phyloP scores from a whole-genome alignment of 2,113 vertebrate genomes.

The Paramisgurnus dabryanus region DNA sequence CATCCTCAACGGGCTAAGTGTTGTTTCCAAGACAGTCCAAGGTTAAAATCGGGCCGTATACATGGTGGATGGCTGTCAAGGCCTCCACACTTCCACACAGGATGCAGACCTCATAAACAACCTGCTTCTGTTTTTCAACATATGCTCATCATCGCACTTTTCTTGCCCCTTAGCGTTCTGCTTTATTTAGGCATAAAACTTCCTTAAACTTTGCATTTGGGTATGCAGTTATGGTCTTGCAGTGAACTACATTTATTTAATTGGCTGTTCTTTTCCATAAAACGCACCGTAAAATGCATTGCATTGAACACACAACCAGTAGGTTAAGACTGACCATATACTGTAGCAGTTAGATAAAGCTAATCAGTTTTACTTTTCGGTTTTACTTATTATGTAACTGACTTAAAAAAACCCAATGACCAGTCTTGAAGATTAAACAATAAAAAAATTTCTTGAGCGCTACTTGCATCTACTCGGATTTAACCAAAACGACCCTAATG shows the following conservation, averaged over 20 bases:
- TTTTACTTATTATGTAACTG: too few relatives aligned
- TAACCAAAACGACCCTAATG: conserved; percentile 20
- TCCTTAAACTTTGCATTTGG: too few relatives aligned
- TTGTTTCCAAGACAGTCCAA: conserved; percentile 69
- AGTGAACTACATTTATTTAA: too few relatives aligned
- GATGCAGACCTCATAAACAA: conserved; percentile 5
- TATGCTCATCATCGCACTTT: not conserved
- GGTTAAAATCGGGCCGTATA: conserved; percentile 76
- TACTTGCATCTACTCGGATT: not conserved
- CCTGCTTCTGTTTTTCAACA: not conserved
- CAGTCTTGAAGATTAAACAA: too few relatives aligned
- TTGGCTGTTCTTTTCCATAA: not conserved
- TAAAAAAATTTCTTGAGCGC: not conserved
- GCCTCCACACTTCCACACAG: conserved; percentile 72
- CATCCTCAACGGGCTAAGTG: conserved; percentile 3
- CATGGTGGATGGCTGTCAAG: conserved; percentile 73
- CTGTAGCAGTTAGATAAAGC: too few relatives aligned
- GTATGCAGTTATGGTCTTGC: too few relatives aligned
- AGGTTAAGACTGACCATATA: too few relatives aligned
- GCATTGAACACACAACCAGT: not conserved
- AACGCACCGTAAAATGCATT: not conserved
- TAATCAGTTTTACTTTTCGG: too few relatives aligned
- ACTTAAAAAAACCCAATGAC: too few relatives aligned
- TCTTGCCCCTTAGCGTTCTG: too few relatives aligned
- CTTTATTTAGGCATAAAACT: too few relatives aligned